phyloP scores from a whole-genome alignment of 2,113 vertebrate species.

The Sinosuthora webbiana region DNA sequence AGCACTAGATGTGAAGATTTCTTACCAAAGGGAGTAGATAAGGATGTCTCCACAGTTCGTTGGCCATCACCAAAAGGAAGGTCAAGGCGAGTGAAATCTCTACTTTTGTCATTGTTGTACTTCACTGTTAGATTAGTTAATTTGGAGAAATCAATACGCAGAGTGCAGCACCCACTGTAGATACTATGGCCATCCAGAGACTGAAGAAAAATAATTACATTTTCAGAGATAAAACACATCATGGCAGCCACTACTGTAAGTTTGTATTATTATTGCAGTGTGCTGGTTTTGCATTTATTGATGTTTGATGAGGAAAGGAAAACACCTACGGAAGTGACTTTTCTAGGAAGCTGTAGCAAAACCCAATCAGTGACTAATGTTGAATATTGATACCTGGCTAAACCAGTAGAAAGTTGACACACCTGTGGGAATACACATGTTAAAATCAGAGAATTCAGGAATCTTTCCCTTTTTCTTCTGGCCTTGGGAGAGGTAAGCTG shows the following conservation, averaged over 20 bases:
- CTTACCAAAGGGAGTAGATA: slow-evolving; percentile 77
- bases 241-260: background rate
- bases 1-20: background rate
- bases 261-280: background rate
- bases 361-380: background rate
- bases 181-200: slow-evolving; percentile 81
- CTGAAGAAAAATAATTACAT: slow-evolving; percentile 63
- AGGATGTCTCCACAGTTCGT: slow-evolving; percentile 53
- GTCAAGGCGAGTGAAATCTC: slow-evolving; percentile 85
- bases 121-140: slow-evolving; percentile 81
- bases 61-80: slow-evolving; percentile 79
- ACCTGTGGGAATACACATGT: background rate
- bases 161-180: slow-evolving; percentile 80
- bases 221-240: background rate
- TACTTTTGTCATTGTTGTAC: slow-evolving; percentile 87
- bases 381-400: background rate
- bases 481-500: background rate
- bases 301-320: background rate
- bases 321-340: background rate
- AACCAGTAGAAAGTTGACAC: background rate
- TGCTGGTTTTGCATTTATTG: background rate
- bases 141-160: slow-evolving; percentile 83
- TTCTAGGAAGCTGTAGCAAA: background rate
- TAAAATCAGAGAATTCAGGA: background rate
- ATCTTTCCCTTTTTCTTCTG: background rate